Conservation (phyloP, 2,888 invertebrate genomes). For the Mamestra brassicae region DNA sequence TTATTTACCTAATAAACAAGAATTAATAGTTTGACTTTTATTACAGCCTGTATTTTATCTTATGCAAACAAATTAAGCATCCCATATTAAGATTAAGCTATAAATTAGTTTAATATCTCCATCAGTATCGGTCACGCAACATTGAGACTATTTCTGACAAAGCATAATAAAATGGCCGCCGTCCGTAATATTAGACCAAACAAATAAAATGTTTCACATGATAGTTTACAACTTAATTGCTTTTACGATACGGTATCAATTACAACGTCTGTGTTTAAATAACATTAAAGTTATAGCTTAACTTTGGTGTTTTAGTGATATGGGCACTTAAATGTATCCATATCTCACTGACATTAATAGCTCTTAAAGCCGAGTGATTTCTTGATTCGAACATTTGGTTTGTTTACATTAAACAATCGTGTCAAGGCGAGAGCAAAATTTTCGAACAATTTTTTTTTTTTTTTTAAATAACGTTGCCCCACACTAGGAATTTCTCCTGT, state of each 20-base stretch:
- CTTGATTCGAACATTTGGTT: conserved; percentile 8
- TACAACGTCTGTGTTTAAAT: conserved; percentile 47
- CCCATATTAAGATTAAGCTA: conserved; percentile 18
- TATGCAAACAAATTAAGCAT: conserved; percentile 21
- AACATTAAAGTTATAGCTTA: conserved; percentile 44
- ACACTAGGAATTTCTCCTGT: too few species aligned
- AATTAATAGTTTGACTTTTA: conserved; percentile 6
- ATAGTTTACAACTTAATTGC: conserved; percentile 61
- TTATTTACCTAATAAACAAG: background rate
- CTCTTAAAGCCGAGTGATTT: background rate
- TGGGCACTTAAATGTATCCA: conserved; percentile 16
- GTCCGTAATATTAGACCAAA: conserved; percentile 13
- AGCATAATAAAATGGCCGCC: conserved; percentile 21
- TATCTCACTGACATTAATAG: conserved; percentile 16
- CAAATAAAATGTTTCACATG: conserved; percentile 48
- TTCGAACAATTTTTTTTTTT: too few species aligned
- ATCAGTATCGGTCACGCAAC: conserved; percentile 18
- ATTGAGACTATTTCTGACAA: conserved; percentile 18
- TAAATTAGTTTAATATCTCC: conserved; percentile 44
- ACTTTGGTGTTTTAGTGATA: conserved; percentile 31
- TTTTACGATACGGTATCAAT: conserved; percentile 48
- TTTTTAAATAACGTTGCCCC: too few species aligned
- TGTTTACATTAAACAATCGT: background rate
- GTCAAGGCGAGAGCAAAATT: background rate
- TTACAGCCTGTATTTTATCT: conserved; percentile 1